These are phyloP conservation scores for Chrysochloris asiatica DNA, from an alignment of 2,113 vertebrate species.

Conservation along the genomic window DNA sequence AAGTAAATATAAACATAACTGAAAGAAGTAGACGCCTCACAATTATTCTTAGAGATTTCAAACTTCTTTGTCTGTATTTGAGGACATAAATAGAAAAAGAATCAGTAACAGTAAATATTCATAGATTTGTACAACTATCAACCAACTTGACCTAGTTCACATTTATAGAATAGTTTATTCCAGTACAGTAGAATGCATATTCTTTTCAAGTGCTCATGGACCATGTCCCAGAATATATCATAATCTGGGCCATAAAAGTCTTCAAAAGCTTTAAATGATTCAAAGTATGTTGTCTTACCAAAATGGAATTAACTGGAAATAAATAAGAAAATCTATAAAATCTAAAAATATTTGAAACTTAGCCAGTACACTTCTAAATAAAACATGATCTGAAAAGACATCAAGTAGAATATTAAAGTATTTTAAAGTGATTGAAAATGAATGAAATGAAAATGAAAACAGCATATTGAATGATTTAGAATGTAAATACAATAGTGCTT, in stretches of 20 bases:
- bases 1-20: background rate
- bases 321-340: background rate
- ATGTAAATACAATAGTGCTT: background rate
- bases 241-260: no score
- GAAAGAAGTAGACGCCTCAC: background rate
- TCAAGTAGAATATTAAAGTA: background rate
- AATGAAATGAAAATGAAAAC: background rate
- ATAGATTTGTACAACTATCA: background rate
- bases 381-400: background rate
- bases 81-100: background rate
- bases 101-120: background rate
- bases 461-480: background rate
- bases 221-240: background rate
- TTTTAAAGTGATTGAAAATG: no score
- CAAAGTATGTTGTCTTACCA: background rate
- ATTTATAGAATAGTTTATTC: background rate
- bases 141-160: background rate
- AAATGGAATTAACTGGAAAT: background rate
- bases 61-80: background rate
- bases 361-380: background rate
- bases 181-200: background rate
- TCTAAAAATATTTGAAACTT: background rate
- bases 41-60: background rate
- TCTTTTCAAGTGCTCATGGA: background rate
- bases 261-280: background rate